These are phyloP conservation scores for Schizaphis graminum DNA, from an alignment of 2,888 invertebrate genomes.

Conservation along the genomic window DNA sequence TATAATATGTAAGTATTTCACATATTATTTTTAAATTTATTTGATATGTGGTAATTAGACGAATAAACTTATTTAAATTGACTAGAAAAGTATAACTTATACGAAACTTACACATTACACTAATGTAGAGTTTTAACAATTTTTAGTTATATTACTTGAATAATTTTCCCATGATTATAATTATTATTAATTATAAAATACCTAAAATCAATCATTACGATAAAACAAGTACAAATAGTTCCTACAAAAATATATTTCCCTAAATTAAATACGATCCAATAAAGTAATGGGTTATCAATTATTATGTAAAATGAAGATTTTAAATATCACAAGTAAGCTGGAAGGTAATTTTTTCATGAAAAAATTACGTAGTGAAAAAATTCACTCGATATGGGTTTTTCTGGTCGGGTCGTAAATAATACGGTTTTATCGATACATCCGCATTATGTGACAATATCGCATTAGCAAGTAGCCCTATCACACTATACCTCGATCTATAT, in stretches of 20 bases:
- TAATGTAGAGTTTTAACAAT: neutral
- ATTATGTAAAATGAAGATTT: constrained; percentile 28
- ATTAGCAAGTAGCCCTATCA: constrained; percentile 44
- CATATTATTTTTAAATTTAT: neutral
- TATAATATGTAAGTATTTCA: neutral
- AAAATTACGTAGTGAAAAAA: constrained; percentile 27
- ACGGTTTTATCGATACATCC: constrained; percentile 60
- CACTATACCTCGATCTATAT: neutral
- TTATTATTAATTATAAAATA: neutral
- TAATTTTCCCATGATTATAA: neutral
- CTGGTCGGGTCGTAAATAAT: constrained; percentile 60
- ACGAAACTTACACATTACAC: neutral
- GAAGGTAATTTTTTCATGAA: neutral
- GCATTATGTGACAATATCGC: constrained; percentile 58
- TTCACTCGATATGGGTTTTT: constrained; percentile 41
- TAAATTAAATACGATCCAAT: neutral
- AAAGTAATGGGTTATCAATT: constrained; percentile 51
- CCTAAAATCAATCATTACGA: neutral
- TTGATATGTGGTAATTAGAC: neutral
- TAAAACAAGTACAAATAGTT: neutral
- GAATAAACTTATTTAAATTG: neutral
- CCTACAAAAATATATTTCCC: neutral
- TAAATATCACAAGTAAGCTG: neutral
- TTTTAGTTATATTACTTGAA: neutral
- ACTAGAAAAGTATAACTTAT: neutral